Percentiles rank a stretch among this genome's conserved stretches.
phyloP scores from a whole-genome alignment of 2,113 vertebrate genomes.

The Callipepla squamata region DNA sequence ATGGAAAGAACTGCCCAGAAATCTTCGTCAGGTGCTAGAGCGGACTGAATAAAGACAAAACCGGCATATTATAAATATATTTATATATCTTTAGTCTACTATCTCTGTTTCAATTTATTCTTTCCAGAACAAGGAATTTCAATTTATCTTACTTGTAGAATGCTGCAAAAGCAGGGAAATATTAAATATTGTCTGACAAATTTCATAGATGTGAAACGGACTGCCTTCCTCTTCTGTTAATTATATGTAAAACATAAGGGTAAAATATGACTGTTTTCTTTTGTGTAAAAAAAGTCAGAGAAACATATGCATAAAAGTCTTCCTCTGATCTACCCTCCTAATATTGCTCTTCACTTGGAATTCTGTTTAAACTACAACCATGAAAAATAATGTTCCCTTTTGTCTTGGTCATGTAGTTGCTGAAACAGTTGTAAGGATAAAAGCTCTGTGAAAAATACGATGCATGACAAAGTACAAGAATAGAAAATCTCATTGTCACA shows the following conservation, averaged over 20 bases:
- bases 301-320: not conserved
- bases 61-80: not conserved
- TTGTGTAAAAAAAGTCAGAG: not conserved
- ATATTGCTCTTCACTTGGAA: not conserved
- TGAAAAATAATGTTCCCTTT: not conserved
- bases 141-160: not conserved
- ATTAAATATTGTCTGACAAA: not conserved
- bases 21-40: not conserved
- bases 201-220: not conserved
- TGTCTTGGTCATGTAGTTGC: not conserved
- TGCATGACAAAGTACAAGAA: not conserved
- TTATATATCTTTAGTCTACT: not conserved
- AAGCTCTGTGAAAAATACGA: not conserved
- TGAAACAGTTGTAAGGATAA: not conserved
- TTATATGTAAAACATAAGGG: not conserved
- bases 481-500: constrained; percentile 49
- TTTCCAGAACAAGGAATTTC: not conserved
- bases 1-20: not conserved
- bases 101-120: not conserved
- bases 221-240: not conserved
- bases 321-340: not conserved
- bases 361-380: not conserved
- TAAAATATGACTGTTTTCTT: not conserved
- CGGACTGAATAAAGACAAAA: not conserved
- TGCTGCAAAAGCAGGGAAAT: not conserved